These are phyloP conservation scores for Telmatherina bonti DNA, from an alignment of 2,797 vertebrate genomes.

Conservation along the genomic window DNA sequence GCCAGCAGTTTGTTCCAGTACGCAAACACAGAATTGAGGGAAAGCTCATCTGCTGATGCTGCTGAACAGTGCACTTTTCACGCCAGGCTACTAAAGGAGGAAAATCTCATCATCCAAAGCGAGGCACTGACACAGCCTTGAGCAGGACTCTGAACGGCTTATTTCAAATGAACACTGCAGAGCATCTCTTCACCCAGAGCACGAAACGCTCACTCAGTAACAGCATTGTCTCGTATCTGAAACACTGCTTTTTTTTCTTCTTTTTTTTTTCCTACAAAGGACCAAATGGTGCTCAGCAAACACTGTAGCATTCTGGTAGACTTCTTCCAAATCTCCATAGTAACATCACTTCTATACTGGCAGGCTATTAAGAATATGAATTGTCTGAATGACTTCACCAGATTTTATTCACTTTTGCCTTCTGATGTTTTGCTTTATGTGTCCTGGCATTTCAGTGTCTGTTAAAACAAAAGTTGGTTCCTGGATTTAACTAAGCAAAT, in stretches of 20 bases:
- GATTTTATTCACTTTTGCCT: conserved; percentile 38
- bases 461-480: no score
- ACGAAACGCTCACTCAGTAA: conserved; percentile 26
- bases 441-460: conserved; percentile 30
- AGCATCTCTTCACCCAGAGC: conserved; percentile 41
- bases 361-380: conserved; percentile 41
- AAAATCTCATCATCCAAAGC: conserved; percentile 75
- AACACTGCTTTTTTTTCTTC: conserved; percentile 33
- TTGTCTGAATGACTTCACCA: conserved; percentile 56
- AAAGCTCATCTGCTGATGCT: conserved; percentile 70
- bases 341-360: conserved; percentile 68
- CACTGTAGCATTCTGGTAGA: conserved; percentile 56
- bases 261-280: conserved; percentile 1
- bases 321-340: conserved; percentile 74
- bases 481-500: no score
- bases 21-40: conserved; percentile 47
- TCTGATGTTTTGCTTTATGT: conserved; percentile 28
- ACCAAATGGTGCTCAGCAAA: conserved; percentile 48
- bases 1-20: conserved; percentile 62
- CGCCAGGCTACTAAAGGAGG: conserved; percentile 70
- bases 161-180: conserved; percentile 54
- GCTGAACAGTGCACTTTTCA: conserved; percentile 80
- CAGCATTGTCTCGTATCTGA: conserved; percentile 32
- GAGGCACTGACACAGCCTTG: conserved; percentile 62
- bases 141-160: conserved; percentile 56